Evolutionary conservation across 2,797 vertebrate genomes (phyloP).

Genomic region (Amphiprion clarkii): DNA sequence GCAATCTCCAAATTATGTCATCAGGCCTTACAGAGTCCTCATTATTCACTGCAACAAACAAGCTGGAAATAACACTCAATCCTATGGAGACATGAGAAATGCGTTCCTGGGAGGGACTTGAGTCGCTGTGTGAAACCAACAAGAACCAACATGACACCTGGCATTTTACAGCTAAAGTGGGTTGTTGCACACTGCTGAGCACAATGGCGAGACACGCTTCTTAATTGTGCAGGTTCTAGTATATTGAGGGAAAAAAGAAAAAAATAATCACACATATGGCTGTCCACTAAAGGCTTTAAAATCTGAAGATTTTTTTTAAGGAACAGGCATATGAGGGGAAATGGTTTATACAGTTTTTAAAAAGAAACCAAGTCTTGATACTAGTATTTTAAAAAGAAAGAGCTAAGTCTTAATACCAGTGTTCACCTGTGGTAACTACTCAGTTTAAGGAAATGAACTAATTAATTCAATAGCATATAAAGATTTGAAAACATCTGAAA

Average conservation of each 20-base stretch:
- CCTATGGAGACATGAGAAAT: conserved; percentile 79
- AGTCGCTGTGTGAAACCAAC: conserved; percentile 83
- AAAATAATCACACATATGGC: conserved; percentile 39
- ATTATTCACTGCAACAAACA: conserved; percentile 93
- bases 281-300: conserved; percentile 29
- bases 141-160: conserved; percentile 85
- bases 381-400: no score
- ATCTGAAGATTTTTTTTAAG: conserved; percentile 1
- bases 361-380: not conserved
- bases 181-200: conserved; percentile 78
- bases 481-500: not conserved
- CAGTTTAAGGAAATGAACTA: not conserved
- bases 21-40: conserved; percentile 86
- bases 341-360: not conserved
- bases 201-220: conserved; percentile 59
- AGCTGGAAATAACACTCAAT: conserved; percentile 83
- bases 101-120: conserved; percentile 74
- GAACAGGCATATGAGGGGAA: not conserved
- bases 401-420: not conserved
- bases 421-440: not conserved
- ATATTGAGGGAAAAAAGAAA: conserved; percentile 11
- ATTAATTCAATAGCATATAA: not conserved
- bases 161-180: conserved; percentile 79
- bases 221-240: conserved; percentile 72
- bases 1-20: conserved; percentile 78